Conservation (phyloP, 1,140 invertebrate species). For the Thalassaphorura encarpata region DNA sequence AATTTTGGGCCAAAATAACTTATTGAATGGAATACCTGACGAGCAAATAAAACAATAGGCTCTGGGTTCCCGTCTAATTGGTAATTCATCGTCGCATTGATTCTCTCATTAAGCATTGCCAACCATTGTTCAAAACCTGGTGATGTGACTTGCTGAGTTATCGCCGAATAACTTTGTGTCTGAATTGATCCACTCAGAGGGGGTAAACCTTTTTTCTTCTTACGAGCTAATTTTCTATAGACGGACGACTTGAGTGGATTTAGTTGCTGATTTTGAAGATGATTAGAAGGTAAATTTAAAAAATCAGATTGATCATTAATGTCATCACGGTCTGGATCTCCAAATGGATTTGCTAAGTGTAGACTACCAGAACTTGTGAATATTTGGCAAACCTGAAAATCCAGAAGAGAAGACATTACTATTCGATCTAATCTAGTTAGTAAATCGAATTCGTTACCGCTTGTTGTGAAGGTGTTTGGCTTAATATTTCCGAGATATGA, state of each 20-base stretch:
- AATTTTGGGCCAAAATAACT: neutral
- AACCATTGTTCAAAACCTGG: conserved; percentile 54
- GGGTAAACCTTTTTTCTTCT: neutral
- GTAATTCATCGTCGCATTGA: conserved; percentile 70
- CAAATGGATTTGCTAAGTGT: neutral
- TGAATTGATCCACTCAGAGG: neutral
- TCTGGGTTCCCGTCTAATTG: conserved; percentile 60
- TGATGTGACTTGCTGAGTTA: neutral
- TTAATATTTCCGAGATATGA: neutral
- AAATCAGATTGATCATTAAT: too few species aligned
- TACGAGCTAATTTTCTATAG: neutral
- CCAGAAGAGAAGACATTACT: conserved; percentile 5
- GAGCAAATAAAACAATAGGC: conserved; percentile 59
- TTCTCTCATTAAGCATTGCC: conserved; percentile 60
- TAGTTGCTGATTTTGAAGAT: neutral
- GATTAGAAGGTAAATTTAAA: neutral
- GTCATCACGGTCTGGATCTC: neutral
- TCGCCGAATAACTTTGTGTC: neutral
- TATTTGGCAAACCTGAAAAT: conserved; percentile 23
- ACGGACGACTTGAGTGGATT: neutral
- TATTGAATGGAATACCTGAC: conserved; percentile 43
- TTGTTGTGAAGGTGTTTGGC: conserved; percentile 7
- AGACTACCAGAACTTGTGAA: conserved; percentile 2
- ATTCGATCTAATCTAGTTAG: too few species aligned
- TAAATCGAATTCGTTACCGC: conserved; percentile 37